Conservation (phyloP, 2,888 invertebrate species). For the Athrips mouffetella region DNA sequence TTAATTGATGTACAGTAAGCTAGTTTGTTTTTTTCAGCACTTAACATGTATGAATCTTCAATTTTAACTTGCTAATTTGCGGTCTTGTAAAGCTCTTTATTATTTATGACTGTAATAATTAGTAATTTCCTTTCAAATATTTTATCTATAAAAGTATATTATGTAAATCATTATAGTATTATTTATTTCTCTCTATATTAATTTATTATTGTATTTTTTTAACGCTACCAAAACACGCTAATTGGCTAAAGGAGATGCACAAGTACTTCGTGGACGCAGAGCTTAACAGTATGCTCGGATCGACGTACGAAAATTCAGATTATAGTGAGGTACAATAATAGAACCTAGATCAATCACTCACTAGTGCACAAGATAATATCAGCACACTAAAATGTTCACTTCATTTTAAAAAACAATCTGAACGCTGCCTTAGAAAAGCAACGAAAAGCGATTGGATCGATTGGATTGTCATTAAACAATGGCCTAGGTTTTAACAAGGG, state of each 20-base stretch:
- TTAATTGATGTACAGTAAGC: too few relatives aligned
- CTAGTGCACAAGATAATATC: constrained; percentile 17
- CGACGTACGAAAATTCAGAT: constrained; percentile 78
- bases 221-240: constrained; percentile 72
- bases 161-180: neutral
- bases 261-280: constrained; percentile 90
- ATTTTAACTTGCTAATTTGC: too few relatives aligned
- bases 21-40: too few relatives aligned
- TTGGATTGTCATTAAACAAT: constrained; percentile 20
- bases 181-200: constrained; percentile 25
- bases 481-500: neutral
- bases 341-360: constrained; percentile 28
- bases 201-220: constrained; percentile 68
- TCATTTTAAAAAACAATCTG: constrained; percentile 19
- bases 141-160: neutral
- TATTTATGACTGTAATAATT: too few relatives aligned
- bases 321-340: constrained; percentile 65
- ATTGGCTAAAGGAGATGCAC: constrained; percentile 85
- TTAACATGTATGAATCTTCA: too few relatives aligned
- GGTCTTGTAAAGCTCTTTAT: too few relatives aligned
- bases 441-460: neutral
- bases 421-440: constrained; percentile 19
- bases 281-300: constrained; percentile 85
- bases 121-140: too few relatives aligned
- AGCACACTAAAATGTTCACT: constrained; percentile 24